Conservation (phyloP, 2,888 invertebrate species). For the Lasius fuliginosus region DNA sequence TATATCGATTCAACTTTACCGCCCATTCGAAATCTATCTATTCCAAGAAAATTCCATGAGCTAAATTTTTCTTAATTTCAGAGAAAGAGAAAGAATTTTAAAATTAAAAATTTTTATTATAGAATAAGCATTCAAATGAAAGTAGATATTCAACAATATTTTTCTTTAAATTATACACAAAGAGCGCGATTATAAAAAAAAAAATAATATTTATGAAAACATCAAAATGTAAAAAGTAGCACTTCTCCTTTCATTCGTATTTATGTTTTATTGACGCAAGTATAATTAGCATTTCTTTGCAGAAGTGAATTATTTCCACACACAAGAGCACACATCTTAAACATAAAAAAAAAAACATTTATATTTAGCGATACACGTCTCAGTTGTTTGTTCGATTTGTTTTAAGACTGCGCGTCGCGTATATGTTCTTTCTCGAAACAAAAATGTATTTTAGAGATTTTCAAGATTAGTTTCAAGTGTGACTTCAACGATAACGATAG, state of each 20-base stretch:
- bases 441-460: neutral
- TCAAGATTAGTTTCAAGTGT: too few relatives aligned
- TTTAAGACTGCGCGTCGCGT: neutral
- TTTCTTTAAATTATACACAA: neutral
- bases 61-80: neutral
- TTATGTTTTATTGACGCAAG: too few relatives aligned
- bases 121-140: neutral
- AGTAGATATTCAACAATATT: neutral
- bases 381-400: neutral
- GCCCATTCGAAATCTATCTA: constrained; percentile 60
- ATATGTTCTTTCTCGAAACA: neutral
- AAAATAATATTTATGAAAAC: neutral
- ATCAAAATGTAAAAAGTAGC: neutral
- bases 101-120: neutral
- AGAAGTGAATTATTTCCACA: neutral
- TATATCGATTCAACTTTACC: constrained; percentile 36
- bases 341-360: neutral
- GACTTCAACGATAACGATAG: neutral
- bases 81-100: neutral
- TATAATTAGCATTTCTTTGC: neutral
- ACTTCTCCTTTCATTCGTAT: neutral
- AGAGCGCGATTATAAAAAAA: neutral
- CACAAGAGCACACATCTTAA: neutral
- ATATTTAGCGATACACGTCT: neutral
- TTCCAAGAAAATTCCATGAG: neutral